Conservation (phyloP, 2,888 invertebrate species). For the Pterobdella sp. region DNA sequence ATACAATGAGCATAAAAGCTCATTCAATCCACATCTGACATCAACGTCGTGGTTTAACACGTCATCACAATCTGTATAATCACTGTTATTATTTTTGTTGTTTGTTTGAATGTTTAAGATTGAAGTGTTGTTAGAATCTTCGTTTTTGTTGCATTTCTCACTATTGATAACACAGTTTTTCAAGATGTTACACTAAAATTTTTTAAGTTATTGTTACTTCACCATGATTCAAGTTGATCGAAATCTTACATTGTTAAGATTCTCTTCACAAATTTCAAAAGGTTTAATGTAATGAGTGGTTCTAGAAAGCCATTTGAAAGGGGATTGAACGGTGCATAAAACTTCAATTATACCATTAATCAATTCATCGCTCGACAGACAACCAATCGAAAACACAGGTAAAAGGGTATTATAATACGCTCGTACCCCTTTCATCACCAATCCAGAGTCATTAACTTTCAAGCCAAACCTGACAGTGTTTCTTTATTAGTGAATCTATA, state of each 20-base stretch:
- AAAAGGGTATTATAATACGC: neutral
- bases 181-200: too few relatives aligned
- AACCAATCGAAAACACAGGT: neutral
- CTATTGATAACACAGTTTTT: too few relatives aligned
- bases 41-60: neutral
- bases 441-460: neutral
- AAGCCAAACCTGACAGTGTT: neutral
- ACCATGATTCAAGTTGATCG: too few relatives aligned
- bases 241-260: constrained; percentile 1
- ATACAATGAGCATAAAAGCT: neutral
- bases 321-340: neutral
- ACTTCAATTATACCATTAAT: neutral
- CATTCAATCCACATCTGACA: constrained; percentile 6
- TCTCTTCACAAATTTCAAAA: neutral
- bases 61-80: neutral
- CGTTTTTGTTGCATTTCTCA: too few relatives aligned
- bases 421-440: neutral
- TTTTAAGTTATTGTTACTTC: too few relatives aligned
- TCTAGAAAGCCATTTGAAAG: neutral
- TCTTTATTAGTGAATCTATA: too few relatives aligned
- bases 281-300: neutral
- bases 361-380: neutral
- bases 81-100: neutral
- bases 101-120: neutral
- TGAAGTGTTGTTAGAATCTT: neutral